Base-by-base conservation (phyloP, 2,797 vertebrate species). In the Sitta carolinensis region DNA sequence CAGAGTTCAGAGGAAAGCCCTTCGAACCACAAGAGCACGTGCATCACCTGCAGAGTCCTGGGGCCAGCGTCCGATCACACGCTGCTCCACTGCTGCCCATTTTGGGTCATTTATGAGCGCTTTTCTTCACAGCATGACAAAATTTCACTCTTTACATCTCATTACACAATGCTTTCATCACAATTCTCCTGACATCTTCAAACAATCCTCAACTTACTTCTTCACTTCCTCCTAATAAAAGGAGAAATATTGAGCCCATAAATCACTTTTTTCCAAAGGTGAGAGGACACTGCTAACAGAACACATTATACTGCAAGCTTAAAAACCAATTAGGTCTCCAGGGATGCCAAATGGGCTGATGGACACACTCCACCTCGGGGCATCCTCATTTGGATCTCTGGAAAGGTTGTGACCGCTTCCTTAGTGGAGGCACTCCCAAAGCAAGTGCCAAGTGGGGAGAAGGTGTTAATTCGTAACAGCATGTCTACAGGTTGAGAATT, bases 161-260 rank as follows among this genome's bases (percentile, higher is more conserved):
- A 98, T 98, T 98, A 98, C 96, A 94, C 94, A 92, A 94, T 73
- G 93, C 97, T 98, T 98, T 99, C 98, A 98, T 98, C 98, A 98
- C 47, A 84, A 93, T 93, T 97, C 98, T 97, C 96, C 97, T 98
- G 98, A 98, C 98, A 98, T 98, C 97, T 98, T 98, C 95, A 97
- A 98, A 96, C 87, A 93, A 81, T 59, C 86, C 75, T 73, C 75
- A 93, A 74, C 75, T 91, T 81, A 84, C 75, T 81, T 79, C 62
- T 59, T 19, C 34, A 70, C 55, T 63, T 96, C 66, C 72, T 83
- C 43, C 59, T 78, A 95, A 89, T 73, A 90, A 87, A 91, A 80
- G 84, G 67, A 84, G 64, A 95, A 95, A 93, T 80, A 67, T 5
- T 69, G 74, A 87, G 51, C 75, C 84, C 2, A 5, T 88, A 86